Base-by-base conservation (phyloP, 2,113 vertebrate species). In the Euleptes europaea region DNA sequence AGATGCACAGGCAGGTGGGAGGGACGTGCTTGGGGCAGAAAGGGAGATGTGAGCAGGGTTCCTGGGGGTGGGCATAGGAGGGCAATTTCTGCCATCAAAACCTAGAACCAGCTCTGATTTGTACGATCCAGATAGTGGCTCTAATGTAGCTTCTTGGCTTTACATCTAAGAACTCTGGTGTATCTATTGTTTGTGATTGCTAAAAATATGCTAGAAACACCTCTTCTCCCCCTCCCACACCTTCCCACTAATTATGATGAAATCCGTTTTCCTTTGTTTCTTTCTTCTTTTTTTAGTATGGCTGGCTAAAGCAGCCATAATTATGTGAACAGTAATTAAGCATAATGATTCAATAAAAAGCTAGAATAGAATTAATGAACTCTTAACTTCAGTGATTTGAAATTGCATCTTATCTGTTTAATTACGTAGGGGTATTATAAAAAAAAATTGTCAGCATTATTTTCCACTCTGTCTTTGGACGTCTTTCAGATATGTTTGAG, bases 321-420 rank as follows among this genome's bases (percentile, higher is more conserved):
- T 33, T 80, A 73, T 84, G 70, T 83, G 90, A 86, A 31, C 76
- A 82, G 70, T 54, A 90, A 83, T 90, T 91, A 76, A 23, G 40
- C 28, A 82, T 84, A 79, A 38, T 95, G 93, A 86, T 77, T 12
- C 51, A 88, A 71, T 44, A 33, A 75, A 26, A 38, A 2, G 65
- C 11, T 84, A 82, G 87, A 82, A 78, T 38, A 78, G 5, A 76
- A 88, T 78, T 84, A 60, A 49, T 2, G 84, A 11, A 12, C 65
- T 89, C 89, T 91, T 73, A 77, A 90, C 73, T 63, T 9, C 81
- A 87, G 42, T 85, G n/a, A 51, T 42, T 85, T 82, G 19, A 23
- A 10, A 84, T 69, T 69, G 51, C 77, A 17, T 69, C 57, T 89
- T 94, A 85, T 84, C 33, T 23, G 6, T 38, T 76, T 90, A 75